These are phyloP conservation scores for Heterodera carotae DNA, from an alignment of 1,140 invertebrate genomes.

Conservation along the genomic window DNA sequence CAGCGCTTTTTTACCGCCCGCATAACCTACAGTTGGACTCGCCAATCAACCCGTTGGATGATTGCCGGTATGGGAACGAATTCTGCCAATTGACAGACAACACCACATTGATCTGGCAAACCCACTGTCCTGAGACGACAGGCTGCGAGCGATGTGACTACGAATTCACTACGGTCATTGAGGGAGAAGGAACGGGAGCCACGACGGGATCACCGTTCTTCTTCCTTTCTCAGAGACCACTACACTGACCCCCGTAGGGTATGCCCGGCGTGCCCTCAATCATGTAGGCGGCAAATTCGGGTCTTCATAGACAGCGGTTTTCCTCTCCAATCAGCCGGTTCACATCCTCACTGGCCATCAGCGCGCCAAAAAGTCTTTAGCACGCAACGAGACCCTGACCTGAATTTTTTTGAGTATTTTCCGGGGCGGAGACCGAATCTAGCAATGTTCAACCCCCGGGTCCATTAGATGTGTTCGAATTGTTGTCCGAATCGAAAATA, in stretches of 20 bases:
- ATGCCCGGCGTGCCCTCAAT: conserved; percentile 97
- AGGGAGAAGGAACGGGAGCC: neutral
- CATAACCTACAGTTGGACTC: neutral
- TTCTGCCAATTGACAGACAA: conserved; percentile 5
- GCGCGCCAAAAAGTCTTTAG: conserved; percentile 76
- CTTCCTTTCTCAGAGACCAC: too few species aligned
- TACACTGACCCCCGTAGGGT: conserved; percentile 76
- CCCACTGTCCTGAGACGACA: neutral
- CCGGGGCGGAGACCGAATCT: conserved; percentile 61
- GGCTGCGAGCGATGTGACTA: neutral
- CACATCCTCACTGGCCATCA: conserved; percentile 78
- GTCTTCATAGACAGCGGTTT: conserved; percentile 81
- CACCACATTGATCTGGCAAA: neutral
- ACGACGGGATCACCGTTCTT: too few species aligned
- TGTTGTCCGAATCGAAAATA: too few species aligned
- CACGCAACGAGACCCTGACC: conserved; percentile 79
- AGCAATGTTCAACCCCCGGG: too few species aligned
- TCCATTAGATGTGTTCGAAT: neutral
- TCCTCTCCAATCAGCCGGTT: conserved; percentile 75
- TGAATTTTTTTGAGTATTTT: conserved; percentile 85
- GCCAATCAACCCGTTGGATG: neutral
- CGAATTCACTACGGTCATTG: too few species aligned
- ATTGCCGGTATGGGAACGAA: neutral
- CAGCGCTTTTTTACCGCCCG: neutral
- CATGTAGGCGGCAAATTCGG: conserved; percentile 98